A percentile compares a stretch with the other conserved stretches of the same genome.
These are phyloP conservation scores for Sylvietta virens DNA, from an alignment of 2,113 vertebrate species.

Conservation along the genomic window DNA sequence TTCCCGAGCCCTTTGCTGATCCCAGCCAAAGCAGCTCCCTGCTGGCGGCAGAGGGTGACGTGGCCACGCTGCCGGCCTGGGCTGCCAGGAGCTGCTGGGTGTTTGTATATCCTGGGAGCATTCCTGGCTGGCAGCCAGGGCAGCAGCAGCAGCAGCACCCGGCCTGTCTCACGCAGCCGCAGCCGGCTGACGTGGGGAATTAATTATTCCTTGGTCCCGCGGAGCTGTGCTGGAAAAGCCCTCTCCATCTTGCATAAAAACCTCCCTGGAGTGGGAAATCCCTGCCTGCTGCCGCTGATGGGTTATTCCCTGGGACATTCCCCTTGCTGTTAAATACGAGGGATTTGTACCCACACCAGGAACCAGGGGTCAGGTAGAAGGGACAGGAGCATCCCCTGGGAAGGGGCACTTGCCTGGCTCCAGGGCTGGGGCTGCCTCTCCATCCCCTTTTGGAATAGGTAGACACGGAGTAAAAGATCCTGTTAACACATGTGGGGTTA, in stretches of 20 bases:
- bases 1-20: background rate
- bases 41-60: background rate
- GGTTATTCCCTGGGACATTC: background rate
- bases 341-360: fast-evolving
- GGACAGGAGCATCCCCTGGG: background rate
- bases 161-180: fast-evolving
- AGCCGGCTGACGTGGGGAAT: background rate
- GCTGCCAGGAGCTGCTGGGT: background rate
- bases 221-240: background rate
- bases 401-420: background rate
- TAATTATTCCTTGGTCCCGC: background rate
- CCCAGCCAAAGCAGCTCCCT: slow-evolving; percentile 29
- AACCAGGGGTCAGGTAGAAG: background rate
- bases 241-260: background rate
- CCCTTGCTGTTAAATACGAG: fast-evolving
- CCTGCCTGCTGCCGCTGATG: fast-evolving
- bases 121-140: background rate
- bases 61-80: fast-evolving
- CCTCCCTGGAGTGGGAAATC: background rate
- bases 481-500: too few species aligned
- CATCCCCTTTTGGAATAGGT: background rate
- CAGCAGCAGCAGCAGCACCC: background rate
- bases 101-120: fast-evolving
- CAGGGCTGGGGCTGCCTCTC: background rate
- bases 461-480: background rate